Evolutionary conservation across 2,113 vertebrate species (phyloP).

Genomic region (Heterocephalus glaber): DNA sequence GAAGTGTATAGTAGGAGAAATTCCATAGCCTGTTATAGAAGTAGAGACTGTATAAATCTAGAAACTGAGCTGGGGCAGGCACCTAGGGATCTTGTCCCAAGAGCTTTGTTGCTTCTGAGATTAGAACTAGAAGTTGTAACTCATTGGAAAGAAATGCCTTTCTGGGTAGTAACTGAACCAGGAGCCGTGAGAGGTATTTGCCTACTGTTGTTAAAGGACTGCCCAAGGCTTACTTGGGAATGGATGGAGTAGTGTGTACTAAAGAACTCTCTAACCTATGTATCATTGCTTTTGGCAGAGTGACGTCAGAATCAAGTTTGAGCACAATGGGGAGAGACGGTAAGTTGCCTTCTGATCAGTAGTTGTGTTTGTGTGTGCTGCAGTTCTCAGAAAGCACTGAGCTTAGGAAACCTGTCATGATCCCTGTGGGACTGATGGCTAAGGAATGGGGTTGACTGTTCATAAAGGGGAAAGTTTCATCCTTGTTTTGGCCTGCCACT

Average conservation of each 20-base stretch:
- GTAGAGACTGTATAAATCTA: neutral
- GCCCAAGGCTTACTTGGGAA: neutral
- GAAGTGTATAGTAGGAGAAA: conserved; percentile 5
- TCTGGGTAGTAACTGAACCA: neutral
- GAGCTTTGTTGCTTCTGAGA: neutral
- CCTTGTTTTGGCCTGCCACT: neutral
- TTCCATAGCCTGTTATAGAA: conserved; percentile 1
- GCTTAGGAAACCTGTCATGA: neutral
- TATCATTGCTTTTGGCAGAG: conserved; percentile 86
- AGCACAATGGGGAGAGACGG: conserved; percentile 95
- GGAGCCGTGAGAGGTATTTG: conserved; percentile 37
- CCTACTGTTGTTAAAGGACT: neutral
- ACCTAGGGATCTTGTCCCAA: neutral
- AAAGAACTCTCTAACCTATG: conserved; percentile 70
- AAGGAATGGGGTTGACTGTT: neutral
- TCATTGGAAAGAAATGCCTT: conserved; percentile 31
- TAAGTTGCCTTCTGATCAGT: conserved; percentile 82
- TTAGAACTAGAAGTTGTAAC: conserved; percentile 31
- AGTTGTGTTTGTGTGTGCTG: neutral
- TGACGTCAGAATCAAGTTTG: conserved; percentile 98
- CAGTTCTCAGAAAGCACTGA: conserved; percentile 15
- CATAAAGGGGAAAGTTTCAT: neutral
- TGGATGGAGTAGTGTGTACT: neutral
- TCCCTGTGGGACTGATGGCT: neutral
- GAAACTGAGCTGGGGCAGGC: neutral